A percentile compares a stretch with the other conserved stretches of the same genome.
Evolutionary conservation across 2,797 vertebrate species (phyloP).

Genomic region (Pampus argenteus): DNA sequence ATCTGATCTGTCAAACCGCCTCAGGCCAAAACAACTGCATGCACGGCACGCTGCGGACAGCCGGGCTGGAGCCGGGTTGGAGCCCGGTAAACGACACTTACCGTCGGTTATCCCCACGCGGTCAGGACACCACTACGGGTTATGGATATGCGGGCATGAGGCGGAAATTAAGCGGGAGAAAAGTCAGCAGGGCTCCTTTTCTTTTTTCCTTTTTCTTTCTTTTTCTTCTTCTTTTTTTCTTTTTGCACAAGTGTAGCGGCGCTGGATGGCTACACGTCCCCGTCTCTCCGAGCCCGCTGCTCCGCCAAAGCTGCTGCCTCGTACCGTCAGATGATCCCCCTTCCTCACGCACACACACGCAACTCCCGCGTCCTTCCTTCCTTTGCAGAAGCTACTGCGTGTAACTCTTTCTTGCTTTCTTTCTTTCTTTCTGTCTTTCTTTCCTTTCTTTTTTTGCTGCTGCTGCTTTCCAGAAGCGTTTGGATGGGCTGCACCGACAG

Average conservation of each 20-base stretch:
- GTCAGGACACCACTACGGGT: slow-evolving; percentile 24
- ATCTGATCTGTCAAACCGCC: slow-evolving; percentile 80
- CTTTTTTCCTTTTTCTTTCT: too few species aligned
- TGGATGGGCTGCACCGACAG: slow-evolving; percentile 76
- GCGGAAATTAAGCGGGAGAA: slow-evolving; percentile 58
- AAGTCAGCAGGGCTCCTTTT: slow-evolving; percentile 72
- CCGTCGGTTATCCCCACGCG: slow-evolving; percentile 60
- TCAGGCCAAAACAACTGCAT: slow-evolving; percentile 44
- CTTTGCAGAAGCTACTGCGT: slow-evolving; percentile 15
- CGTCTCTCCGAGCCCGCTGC: slow-evolving; percentile 42
- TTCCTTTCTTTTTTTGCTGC: too few species aligned
- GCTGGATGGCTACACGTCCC: slow-evolving; percentile 47
- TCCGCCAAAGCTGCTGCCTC: slow-evolving; percentile 57
- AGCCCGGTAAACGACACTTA: slow-evolving; percentile 63
- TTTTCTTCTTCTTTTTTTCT: too few species aligned
- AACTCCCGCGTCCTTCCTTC: slow-evolving; percentile 36
- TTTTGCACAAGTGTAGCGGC: slow-evolving; percentile 70
- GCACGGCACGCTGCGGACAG: slow-evolving; percentile 26
- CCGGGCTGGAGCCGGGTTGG: background rate
- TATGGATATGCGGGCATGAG: slow-evolving; percentile 41
- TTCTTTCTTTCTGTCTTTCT: too few species aligned
- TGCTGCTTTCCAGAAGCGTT: slow-evolving; percentile 66
- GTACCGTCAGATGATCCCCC: slow-evolving; percentile 55
- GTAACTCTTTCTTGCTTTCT: background rate
- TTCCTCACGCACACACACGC: background rate